Evolutionary conservation across 2,888 invertebrate species (phyloP).

Genomic region (Rotaria socialis): DNA sequence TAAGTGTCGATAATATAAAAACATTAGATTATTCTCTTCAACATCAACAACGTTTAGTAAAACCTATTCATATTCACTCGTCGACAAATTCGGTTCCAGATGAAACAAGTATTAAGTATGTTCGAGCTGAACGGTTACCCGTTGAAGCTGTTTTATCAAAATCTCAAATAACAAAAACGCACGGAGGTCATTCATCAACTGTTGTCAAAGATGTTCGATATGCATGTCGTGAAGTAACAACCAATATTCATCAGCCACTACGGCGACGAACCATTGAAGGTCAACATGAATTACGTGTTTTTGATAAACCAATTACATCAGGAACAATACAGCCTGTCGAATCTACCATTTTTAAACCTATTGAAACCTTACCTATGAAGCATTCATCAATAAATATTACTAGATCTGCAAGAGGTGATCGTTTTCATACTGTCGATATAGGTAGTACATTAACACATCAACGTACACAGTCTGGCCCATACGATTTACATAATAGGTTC

Average conservation of each 20-base stretch:
- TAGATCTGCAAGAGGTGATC: not conserved
- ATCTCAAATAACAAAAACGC: not conserved
- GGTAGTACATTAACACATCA: not conserved
- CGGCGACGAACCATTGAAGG: not conserved
- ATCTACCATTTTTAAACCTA: not conserved
- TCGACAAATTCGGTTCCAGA: not conserved
- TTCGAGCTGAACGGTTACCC: not conserved
- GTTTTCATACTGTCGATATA: not conserved
- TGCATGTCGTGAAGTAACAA: not conserved
- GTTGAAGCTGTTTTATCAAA: not conserved
- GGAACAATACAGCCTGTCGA: too few species aligned
- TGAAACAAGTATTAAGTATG: conserved; percentile 3
- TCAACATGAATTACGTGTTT: not conserved
- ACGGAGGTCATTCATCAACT: not conserved
- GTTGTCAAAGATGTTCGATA: not conserved
- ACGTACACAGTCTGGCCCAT: not conserved
- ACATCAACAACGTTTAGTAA: not conserved
- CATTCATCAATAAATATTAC: not conserved
- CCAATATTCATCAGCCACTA: not conserved
- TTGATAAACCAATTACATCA: not conserved
- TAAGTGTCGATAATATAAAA: not conserved
- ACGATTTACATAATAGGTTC: not conserved
- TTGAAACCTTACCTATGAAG: not conserved
- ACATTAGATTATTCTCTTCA: not conserved
- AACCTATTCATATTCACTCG: not conserved